phyloP scores from a whole-genome alignment of 2,113 vertebrate species.

The Chaetodon auriga region DNA sequence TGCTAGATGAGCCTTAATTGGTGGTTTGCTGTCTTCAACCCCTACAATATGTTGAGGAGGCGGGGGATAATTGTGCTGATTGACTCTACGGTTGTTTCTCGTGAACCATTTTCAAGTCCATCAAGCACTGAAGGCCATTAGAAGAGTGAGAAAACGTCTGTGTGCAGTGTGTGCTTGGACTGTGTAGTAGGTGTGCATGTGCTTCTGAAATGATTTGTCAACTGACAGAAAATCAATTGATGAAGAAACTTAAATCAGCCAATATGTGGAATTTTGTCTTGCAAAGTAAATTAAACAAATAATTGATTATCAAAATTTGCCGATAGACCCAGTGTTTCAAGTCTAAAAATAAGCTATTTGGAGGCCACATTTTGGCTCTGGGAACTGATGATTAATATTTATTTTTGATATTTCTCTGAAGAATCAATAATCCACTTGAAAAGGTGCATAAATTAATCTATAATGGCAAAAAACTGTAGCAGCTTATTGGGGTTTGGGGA shows the following conservation, averaged over 20 bases:
- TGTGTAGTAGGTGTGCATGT: background rate
- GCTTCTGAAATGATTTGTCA: background rate
- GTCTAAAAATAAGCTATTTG: background rate
- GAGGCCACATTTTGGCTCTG: background rate
- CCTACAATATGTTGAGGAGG: slow-evolving; percentile 11
- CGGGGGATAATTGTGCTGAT: slow-evolving; percentile 57
- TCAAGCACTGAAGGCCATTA: slow-evolving; percentile 42
- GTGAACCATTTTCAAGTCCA: slow-evolving; percentile 61
- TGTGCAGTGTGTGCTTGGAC: background rate
- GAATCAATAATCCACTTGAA: background rate
- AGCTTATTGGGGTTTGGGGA: background rate
- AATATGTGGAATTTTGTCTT: background rate
- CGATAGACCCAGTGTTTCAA: background rate
- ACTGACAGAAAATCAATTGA: background rate
- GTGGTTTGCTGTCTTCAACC: slow-evolving; percentile 43
- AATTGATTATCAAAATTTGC: no score
- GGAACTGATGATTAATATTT: background rate
- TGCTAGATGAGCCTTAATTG: slow-evolving; percentile 54
- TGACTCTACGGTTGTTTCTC: slow-evolving; percentile 49
- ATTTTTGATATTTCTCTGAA: background rate
- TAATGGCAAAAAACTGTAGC: background rate
- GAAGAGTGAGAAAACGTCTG: slow-evolving; percentile 12
- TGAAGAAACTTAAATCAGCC: background rate
- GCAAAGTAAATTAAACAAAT: background rate
- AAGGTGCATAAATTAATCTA: background rate